Evolutionary conservation across 1,140 invertebrate species (phyloP), one percentile per base, ranked within the genome.

Genomic region (Chironomus tepperi): DNA sequence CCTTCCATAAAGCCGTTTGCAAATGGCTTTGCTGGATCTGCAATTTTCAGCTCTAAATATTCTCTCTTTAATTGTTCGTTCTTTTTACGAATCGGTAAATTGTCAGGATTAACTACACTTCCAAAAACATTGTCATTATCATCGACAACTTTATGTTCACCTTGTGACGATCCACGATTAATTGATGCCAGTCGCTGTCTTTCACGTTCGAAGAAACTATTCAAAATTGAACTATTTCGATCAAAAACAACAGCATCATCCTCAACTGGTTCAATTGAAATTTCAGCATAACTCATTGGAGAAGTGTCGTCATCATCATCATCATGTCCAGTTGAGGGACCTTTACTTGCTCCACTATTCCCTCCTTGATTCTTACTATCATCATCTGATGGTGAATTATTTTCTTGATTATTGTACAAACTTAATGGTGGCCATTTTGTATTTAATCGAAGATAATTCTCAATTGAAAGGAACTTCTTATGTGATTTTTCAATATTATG

Each of bases 391-490:
- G 21, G 34, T 7, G 80, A 80, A 64, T 81, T 80, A 15, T 82
- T 82, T 12, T 78, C 77, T 18, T 79, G 78, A 73, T 77, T 80
- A 75, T 79, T 83, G 67, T 82, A 78, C 7, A 83, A 80, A 6
- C 81, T 82, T 72, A 86, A 78, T 24, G 85, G 84, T 8, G 89
- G 89, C 89, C 89, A 91, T 74, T 86, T 85, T 0, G 79, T 77
- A 77, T 87, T 85, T 12, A 80, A 77, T n/a, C 83, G 79, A 74
- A 90, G 79, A 64, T 88, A 84, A 10, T 84, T 79, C 75, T 90
- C 88, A 3, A 89, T 83, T 8, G 83, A 83, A 42, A 89, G 79
- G 76, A 87, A 90, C 77, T 87, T 88, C n/a, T 84, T 81, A 34
- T 85, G 86, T 0, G 88, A 89, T 77, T 87, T 89, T 18, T 85